A percentile compares a stretch with the other conserved stretches of the same genome.
Conservation (phyloP, 2,888 invertebrate genomes). For the Andrena trimmerana region DNA sequence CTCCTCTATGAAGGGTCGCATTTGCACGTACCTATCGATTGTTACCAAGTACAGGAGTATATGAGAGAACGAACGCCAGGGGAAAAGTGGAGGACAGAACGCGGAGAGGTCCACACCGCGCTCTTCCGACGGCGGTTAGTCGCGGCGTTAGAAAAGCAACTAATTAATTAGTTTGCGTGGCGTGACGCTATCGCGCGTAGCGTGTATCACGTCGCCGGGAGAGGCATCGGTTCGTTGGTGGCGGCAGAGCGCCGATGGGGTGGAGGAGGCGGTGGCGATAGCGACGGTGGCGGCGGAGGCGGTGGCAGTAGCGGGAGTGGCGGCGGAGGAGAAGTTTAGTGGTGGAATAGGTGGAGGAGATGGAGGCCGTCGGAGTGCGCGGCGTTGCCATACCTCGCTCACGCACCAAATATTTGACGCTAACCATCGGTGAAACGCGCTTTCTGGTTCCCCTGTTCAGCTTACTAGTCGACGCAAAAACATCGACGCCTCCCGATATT, state of each 20-base stretch:
- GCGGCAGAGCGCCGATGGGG: conserved; percentile 15
- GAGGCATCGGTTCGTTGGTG: conserved; percentile 19
- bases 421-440: conserved; percentile 84
- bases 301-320: conserved; percentile 30
- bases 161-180: conserved; percentile 81
- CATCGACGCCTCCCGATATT: conserved; percentile 83
- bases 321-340: conserved; percentile 50
- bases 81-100: conserved; percentile 15
- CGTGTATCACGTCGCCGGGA: conserved; percentile 54
- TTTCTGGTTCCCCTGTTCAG: conserved; percentile 73
- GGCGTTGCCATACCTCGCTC: conserved; percentile 82
- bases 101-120: conserved; percentile 17
- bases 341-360: conserved; percentile 49
- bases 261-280: conserved; percentile 40
- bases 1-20: too few species aligned
- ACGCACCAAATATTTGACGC: conserved; percentile 85
- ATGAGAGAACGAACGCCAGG: not conserved
- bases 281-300: conserved; percentile 18
- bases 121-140: conserved; percentile 46
- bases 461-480: conserved; percentile 84
- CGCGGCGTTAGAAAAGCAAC: conserved; percentile 77
- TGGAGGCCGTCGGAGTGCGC: conserved; percentile 69
- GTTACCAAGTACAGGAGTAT: conserved; percentile 14
- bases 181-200: conserved; percentile 75
- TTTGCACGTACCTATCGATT: too few species aligned